phyloP scores from a whole-genome alignment of 2,797 vertebrate species.

The Morelia viridis region DNA sequence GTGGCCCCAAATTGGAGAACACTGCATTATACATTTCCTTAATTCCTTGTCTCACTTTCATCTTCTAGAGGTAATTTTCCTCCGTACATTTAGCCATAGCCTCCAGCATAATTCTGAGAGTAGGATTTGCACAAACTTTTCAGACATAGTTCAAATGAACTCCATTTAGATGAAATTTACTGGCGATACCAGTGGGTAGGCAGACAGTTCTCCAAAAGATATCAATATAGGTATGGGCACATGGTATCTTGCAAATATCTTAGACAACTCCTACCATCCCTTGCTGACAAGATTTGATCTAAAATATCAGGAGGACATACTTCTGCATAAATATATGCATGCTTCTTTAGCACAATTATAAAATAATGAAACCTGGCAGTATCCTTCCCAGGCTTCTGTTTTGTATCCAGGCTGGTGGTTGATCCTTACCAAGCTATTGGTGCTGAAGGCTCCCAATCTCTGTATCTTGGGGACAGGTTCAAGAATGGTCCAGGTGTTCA shows the following conservation, averaged over 20 bases:
- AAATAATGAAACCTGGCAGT: neutral
- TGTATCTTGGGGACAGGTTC: neutral
- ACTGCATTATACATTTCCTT: neutral
- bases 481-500: neutral
- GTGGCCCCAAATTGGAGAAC: neutral
- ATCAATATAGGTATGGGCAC: too few relatives aligned
- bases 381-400: neutral
- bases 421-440: neutral
- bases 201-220: too few relatives aligned
- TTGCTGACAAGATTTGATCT: neutral
- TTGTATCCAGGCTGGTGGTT: neutral
- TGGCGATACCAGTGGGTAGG: too few relatives aligned
- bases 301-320: neutral
- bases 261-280: neutral
- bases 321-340: neutral
- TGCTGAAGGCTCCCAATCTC: neutral
- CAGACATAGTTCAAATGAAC: neutral
- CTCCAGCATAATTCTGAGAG: neutral
- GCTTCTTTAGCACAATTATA: neutral
- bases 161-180: too few relatives aligned
- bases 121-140: conserved; percentile 13
- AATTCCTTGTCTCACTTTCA: neutral
- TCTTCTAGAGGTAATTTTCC: conserved; percentile 8
- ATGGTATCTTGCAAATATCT: neutral
- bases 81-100: neutral